These are phyloP conservation scores for Oncopodura yosiiana DNA, from an alignment of 1,140 invertebrate species.

Conservation along the genomic window DNA sequence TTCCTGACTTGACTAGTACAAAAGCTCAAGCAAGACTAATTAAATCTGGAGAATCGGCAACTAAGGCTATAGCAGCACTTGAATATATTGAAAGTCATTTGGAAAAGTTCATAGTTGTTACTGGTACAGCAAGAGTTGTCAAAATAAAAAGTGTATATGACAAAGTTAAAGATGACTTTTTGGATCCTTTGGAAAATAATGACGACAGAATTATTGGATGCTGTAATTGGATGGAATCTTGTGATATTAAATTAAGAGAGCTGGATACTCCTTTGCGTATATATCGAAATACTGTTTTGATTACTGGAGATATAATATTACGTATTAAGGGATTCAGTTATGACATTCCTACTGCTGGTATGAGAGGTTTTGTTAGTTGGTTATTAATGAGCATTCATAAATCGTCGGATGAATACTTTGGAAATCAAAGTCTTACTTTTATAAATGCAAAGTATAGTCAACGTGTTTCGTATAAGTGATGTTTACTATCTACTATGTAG, in stretches of 20 bases:
- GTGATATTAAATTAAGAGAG: neutral
- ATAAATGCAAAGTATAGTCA: too few relatives aligned
- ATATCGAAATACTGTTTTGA: constrained; percentile 18
- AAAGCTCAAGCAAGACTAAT: constrained; percentile 8
- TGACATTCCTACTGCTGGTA: constrained; percentile 22
- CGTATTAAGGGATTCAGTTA: neutral
- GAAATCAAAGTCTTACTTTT: too few relatives aligned
- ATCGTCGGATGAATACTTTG: too few relatives aligned
- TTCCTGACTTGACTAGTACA: neutral
- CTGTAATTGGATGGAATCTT: constrained; percentile 17
- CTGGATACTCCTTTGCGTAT: constrained; percentile 18
- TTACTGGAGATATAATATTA: constrained; percentile 20
- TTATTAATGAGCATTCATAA: too few relatives aligned
- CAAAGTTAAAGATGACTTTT: constrained; percentile 18
- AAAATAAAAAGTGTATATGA: neutral
- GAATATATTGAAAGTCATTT: constrained; percentile 2
- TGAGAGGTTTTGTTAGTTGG: too few relatives aligned
- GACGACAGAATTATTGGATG: constrained; percentile 28
- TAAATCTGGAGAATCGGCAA: neutral
- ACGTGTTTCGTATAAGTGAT: too few relatives aligned
- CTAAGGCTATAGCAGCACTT: constrained; percentile 3
- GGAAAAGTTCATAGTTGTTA: constrained; percentile 7
- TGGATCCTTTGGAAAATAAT: constrained; percentile 8
- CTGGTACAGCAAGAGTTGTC: constrained; percentile 3
- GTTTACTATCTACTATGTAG: too few relatives aligned